These are phyloP conservation scores for Metalampra italica DNA, from an alignment of 2,888 invertebrate genomes.

Conservation along the genomic window DNA sequence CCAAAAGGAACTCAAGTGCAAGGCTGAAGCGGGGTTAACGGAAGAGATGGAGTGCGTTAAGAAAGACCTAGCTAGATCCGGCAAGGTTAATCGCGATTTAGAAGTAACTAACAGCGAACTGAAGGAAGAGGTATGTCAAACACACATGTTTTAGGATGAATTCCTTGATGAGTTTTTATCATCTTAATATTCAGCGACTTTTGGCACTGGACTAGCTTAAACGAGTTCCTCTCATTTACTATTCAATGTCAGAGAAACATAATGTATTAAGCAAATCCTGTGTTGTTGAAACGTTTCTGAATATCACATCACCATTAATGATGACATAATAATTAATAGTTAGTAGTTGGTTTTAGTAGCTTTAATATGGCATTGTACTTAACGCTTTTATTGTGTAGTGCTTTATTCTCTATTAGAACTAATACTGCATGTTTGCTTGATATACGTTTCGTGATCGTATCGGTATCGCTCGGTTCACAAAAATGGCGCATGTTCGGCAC, in stretches of 20 bases:
- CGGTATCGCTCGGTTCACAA: slow-evolving; percentile 35
- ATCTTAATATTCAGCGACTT: no score
- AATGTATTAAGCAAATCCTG: no score
- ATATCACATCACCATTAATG: not conserved
- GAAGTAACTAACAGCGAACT: slow-evolving; percentile 84
- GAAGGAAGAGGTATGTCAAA: slow-evolving; percentile 80
- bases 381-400: slow-evolving; percentile 27
- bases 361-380: not conserved
- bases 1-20: slow-evolving; percentile 66
- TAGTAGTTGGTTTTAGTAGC: not conserved
- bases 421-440: slow-evolving; percentile 27
- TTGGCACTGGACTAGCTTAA: no score
- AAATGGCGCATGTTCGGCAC: slow-evolving; percentile 48
- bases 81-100: slow-evolving; percentile 79
- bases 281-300: no score
- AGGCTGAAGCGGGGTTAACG: slow-evolving; percentile 59
- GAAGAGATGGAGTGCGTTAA: slow-evolving; percentile 72
- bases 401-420: slow-evolving; percentile 34
- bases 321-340: not conserved
- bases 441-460: slow-evolving; percentile 20
- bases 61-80: slow-evolving; percentile 70
- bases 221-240: no score
- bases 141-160: no score
- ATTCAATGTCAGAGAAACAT: no score
- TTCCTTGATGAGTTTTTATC: no score